Evolutionary conservation across 2,888 invertebrate genomes (phyloP).

Genomic region (Epinotia nisella): DNA sequence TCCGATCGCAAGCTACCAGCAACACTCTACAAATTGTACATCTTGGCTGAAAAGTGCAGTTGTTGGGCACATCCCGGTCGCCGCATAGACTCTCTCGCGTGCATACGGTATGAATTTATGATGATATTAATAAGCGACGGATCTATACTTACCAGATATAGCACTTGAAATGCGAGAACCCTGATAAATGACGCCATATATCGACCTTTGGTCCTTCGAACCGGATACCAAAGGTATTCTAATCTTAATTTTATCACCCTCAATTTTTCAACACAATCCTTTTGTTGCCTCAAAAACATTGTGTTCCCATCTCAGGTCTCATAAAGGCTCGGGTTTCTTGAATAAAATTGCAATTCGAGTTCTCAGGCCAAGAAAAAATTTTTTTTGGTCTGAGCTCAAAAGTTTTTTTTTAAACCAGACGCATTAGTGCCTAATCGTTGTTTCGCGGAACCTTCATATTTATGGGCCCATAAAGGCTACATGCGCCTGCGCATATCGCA

Average conservation of each 20-base stretch:
- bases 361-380: too few species aligned
- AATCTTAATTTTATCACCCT: conserved; percentile 28
- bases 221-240: conserved; percentile 19
- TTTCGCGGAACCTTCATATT: conserved; percentile 52
- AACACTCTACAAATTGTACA: too few species aligned
- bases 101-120: too few species aligned
- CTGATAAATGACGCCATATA: conserved; percentile 14
- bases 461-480: conserved; percentile 48
- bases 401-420: conserved; percentile 38
- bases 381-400: too few species aligned
- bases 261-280: conserved; percentile 26
- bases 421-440: conserved; percentile 52
- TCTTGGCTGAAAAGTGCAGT: too few species aligned
- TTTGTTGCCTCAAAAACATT: conserved; percentile 23
- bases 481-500: conserved; percentile 42
- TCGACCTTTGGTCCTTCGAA: conserved; percentile 18
- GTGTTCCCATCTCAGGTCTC: conserved; percentile 24
- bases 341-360: conserved; percentile 35
- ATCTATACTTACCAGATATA: not conserved
- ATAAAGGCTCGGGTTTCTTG: conserved; percentile 10
- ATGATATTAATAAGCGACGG: too few species aligned
- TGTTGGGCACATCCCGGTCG: too few species aligned
- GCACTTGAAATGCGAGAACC: not conserved
- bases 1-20: too few species aligned
- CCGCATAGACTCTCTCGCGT: too few species aligned